These are phyloP conservation scores for Tiaroga cobitis DNA, from an alignment of 2,797 vertebrate species.

Conservation along the genomic window DNA sequence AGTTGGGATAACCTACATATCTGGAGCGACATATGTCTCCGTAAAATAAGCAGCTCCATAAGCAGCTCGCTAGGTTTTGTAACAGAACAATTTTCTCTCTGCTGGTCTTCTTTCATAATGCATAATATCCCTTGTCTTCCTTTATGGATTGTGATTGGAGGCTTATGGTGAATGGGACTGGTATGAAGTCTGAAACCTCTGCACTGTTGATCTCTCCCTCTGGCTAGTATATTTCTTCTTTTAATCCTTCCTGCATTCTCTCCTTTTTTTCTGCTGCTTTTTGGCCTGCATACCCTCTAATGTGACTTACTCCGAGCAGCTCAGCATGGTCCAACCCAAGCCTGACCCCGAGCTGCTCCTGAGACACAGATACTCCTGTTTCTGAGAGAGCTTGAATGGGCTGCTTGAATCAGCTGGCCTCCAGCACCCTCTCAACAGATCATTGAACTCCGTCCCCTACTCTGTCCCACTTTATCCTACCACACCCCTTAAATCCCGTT, in stretches of 20 bases:
- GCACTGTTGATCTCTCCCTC: slow-evolving; percentile 52
- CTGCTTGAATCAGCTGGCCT: slow-evolving; percentile 44
- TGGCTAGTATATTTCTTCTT: slow-evolving; percentile 56
- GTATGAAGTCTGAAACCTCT: slow-evolving; percentile 46
- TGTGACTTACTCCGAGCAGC: slow-evolving; percentile 71
- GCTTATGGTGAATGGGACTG: slow-evolving; percentile 29
- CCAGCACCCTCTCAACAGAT: slow-evolving; percentile 61
- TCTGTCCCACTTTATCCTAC: slow-evolving; percentile 24
- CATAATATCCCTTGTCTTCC: slow-evolving; percentile 24
- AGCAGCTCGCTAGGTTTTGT: slow-evolving; percentile 6
- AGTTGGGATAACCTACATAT: neutral
- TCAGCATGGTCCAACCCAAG: slow-evolving; percentile 80
- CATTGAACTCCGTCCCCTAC: slow-evolving; percentile 44
- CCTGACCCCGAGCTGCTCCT: slow-evolving; percentile 78
- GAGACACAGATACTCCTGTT: slow-evolving; percentile 83
- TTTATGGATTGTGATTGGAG: slow-evolving; percentile 40
- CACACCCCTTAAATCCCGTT: slow-evolving; percentile 31
- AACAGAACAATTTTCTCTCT: slow-evolving; percentile 2
- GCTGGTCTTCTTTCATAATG: slow-evolving; percentile 31
- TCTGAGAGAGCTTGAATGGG: slow-evolving; percentile 69
- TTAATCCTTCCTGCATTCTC: slow-evolving; percentile 65
- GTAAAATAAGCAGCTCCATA: neutral
- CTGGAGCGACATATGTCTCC: neutral
- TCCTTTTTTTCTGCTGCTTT: slow-evolving; percentile 47
- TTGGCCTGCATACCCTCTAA: slow-evolving; percentile 62